Evolutionary conservation across 2,888 invertebrate genomes (phyloP).

Genomic region (Habroteleia sp.): DNA sequence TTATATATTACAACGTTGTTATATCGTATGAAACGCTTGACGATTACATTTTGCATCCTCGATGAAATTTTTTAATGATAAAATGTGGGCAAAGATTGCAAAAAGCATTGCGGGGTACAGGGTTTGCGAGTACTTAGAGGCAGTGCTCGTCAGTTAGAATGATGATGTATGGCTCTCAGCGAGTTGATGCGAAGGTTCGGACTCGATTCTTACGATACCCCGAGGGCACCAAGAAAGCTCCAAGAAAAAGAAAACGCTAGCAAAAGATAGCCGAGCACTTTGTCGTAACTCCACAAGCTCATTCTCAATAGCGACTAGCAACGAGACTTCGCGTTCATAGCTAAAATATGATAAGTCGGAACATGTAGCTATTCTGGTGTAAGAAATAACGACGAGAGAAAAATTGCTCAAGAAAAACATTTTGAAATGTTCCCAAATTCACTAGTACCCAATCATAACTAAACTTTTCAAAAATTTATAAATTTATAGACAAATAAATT

Average conservation of each 20-base stretch:
- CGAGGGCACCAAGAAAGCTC: slow-evolving; percentile 32
- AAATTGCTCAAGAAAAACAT: slow-evolving; percentile 19
- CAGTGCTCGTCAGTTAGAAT: slow-evolving; percentile 71
- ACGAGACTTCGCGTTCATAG: slow-evolving; percentile 36
- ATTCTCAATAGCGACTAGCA: slow-evolving; percentile 33
- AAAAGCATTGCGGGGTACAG: slow-evolving; percentile 65
- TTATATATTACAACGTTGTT: too few species aligned
- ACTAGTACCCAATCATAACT: slow-evolving; percentile 18
- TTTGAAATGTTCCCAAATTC: slow-evolving; percentile 12
- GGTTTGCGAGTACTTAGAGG: slow-evolving; percentile 74
- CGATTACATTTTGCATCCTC: slow-evolving; percentile 19
- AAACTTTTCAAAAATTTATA: slow-evolving; percentile 12
- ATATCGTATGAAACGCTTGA: too few species aligned
- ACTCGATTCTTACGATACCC: slow-evolving; percentile 66
- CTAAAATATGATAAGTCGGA: slow-evolving; percentile 40
- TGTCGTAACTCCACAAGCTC: slow-evolving; percentile 69
- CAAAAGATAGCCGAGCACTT: slow-evolving; percentile 69
- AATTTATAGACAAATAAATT: slow-evolving; percentile 10
- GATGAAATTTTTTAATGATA: slow-evolving; percentile 41
- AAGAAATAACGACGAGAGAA: slow-evolving; percentile 16
- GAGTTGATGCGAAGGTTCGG: slow-evolving; percentile 66
- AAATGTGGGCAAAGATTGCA: slow-evolving; percentile 1
- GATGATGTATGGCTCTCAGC: slow-evolving; percentile 75
- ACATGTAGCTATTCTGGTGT: slow-evolving; percentile 7
- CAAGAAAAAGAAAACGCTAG: slow-evolving; percentile 47